Conservation (phyloP, 64 coral and sea anemone species). For the Pocillopora damicornis region DNA sequence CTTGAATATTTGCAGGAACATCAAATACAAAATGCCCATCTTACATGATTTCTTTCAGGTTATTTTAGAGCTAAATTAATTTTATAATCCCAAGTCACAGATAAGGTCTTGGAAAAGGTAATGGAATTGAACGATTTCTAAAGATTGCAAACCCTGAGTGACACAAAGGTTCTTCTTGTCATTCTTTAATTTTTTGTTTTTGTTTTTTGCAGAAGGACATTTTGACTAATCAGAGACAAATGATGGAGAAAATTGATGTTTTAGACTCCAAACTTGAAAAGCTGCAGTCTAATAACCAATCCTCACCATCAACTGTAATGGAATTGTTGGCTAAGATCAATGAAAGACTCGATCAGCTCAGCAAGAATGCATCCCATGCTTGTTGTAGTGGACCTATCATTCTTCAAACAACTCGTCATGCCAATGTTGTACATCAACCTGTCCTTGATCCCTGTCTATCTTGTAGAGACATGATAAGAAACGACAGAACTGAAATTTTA, state of each 20-base stretch:
- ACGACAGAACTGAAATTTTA: not conserved
- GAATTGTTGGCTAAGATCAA: conserved; percentile 20
- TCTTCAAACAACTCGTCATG: conserved; percentile 29
- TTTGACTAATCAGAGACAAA: conserved; percentile 17
- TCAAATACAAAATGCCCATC: no score
- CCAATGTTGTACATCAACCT: conserved; percentile 19
- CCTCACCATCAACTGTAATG: not conserved
- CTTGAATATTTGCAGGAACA: no score
- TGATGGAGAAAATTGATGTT: conserved; percentile 26
- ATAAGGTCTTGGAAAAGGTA: no score
- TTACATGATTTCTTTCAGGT: no score
- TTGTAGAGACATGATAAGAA: not conserved
- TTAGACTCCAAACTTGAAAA: conserved; percentile 27
- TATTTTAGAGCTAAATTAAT: no score
- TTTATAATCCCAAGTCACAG: no score
- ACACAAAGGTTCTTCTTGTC: not conserved
- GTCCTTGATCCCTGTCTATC: conserved; percentile 24
- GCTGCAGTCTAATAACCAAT: not conserved
- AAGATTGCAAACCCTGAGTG: no score
- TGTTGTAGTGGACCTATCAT: conserved; percentile 17
- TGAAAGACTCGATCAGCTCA: not conserved
- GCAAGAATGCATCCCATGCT: not conserved
- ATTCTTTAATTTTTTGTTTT: not conserved
- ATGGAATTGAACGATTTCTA: no score
- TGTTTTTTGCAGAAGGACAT: conserved; percentile 5